These are phyloP conservation scores for Melierax canorus DNA, from an alignment of 2,113 vertebrate species.

Conservation along the genomic window DNA sequence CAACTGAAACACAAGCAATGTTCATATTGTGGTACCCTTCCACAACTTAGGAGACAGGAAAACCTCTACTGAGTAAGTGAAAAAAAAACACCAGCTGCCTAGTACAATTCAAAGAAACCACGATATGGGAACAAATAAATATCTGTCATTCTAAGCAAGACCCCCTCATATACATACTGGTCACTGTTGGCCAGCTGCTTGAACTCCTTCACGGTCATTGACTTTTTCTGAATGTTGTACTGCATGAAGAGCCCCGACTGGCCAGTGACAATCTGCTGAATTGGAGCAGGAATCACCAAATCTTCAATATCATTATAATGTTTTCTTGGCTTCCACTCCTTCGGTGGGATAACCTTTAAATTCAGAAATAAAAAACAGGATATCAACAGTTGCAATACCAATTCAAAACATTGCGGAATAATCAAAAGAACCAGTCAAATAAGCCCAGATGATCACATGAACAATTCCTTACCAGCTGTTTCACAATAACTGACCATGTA, in stretches of 20 bases:
- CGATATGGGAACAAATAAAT: not conserved
- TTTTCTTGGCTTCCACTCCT: constrained; percentile 79
- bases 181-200: constrained; percentile 76
- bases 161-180: constrained; percentile 67
- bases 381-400: not conserved
- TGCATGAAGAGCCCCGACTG: constrained; percentile 78
- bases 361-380: not conserved
- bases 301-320: constrained; percentile 79
- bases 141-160: not conserved
- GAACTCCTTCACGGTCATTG: constrained; percentile 82
- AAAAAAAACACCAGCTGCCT: not conserved
- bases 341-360: constrained; percentile 80
- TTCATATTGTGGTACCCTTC: not conserved
- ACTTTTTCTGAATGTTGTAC: constrained; percentile 79
- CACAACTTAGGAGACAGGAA: not conserved
- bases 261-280: constrained; percentile 82
- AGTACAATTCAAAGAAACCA: not conserved
- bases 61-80: not conserved
- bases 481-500: not conserved
- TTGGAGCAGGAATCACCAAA: constrained; percentile 79
- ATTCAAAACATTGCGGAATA: not conserved
- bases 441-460: not conserved
- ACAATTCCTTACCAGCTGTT: not conserved
- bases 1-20: not conserved
- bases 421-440: not conserved